These are phyloP conservation scores for Melanotaenia duboulayi DNA, from an alignment of 2,113 vertebrate species.

Conservation along the genomic window DNA sequence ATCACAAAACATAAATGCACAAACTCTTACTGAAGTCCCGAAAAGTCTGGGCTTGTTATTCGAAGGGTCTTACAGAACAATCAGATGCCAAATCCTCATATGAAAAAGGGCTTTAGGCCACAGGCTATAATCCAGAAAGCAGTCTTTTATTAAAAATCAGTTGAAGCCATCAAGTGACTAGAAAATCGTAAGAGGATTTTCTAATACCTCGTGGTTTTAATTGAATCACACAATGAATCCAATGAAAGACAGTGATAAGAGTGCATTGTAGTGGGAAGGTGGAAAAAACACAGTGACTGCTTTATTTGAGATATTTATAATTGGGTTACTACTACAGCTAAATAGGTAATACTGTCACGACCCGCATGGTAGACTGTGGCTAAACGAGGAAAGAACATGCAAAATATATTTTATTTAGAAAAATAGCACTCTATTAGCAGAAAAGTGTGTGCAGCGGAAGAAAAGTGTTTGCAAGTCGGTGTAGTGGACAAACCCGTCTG, in stretches of 20 bases:
- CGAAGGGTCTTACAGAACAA: constrained; percentile 7
- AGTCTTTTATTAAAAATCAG: constrained; percentile 31
- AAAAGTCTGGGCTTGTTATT: neutral
- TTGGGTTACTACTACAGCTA: too few relatives aligned
- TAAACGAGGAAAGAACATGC: too few relatives aligned
- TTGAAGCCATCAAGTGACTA: constrained; percentile 38
- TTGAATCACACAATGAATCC: constrained; percentile 17
- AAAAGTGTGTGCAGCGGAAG: too few relatives aligned
- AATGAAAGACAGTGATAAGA: constrained; percentile 7
- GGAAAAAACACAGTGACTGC: neutral
- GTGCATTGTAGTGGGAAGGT: neutral
- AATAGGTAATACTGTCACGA: too few relatives aligned
- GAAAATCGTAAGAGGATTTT: constrained; percentile 55
- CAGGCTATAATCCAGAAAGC: constrained; percentile 23
- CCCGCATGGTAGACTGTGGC: too few relatives aligned
- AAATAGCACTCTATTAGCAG: too few relatives aligned
- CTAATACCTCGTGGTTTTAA: constrained; percentile 42
- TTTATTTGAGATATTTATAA: too few relatives aligned
- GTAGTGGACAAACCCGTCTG: too few relatives aligned
- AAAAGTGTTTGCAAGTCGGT: too few relatives aligned
- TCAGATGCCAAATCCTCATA: constrained; percentile 10
- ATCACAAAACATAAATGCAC: too few relatives aligned
- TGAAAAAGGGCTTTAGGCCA: constrained; percentile 20
- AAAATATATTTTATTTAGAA: too few relatives aligned
- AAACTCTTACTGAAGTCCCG: neutral